phyloP scores from a whole-genome alignment of 2,888 invertebrate species.

The Tachystola acroxantha region DNA sequence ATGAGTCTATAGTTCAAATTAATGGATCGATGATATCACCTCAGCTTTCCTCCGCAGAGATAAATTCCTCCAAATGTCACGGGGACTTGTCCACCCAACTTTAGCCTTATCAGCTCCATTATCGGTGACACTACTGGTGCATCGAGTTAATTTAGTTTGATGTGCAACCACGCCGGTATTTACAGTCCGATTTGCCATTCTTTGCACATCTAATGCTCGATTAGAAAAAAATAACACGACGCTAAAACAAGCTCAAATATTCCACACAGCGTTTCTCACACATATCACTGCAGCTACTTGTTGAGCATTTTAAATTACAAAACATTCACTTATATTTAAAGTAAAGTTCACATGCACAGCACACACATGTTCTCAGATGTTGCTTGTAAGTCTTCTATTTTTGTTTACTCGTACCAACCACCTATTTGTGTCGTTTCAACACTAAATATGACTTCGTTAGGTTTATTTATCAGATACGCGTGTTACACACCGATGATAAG shows the following conservation, averaged over 20 bases:
- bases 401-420: constrained; percentile 21
- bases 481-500: constrained; percentile 1
- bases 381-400: constrained; percentile 24
- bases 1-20: not conserved
- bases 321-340: constrained; percentile 19
- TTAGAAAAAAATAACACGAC: constrained; percentile 13
- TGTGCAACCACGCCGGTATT: constrained; percentile 41
- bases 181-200: constrained; percentile 59
- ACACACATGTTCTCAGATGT: constrained; percentile 15
- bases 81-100: constrained; percentile 69
- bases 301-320: constrained; percentile 27
- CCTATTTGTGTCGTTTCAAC: constrained; percentile 27
- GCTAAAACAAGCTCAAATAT: constrained; percentile 23
- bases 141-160: constrained; percentile 58
- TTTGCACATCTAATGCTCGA: constrained; percentile 28
- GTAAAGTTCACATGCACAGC: constrained; percentile 25
- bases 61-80: constrained; percentile 71
- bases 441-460: constrained; percentile 15
- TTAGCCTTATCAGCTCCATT: constrained; percentile 59
- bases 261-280: constrained; percentile 29
- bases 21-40: constrained; percentile 37
- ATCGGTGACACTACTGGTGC: constrained; percentile 66
- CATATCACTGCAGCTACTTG: constrained; percentile 33
- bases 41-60: constrained; percentile 68
- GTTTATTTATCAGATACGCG: constrained; percentile 8